A percentile compares a stretch with the other conserved stretches of the same genome.
Conservation (phyloP, 1,140 invertebrate genomes). For the Maconellicoccus hirsutus region DNA sequence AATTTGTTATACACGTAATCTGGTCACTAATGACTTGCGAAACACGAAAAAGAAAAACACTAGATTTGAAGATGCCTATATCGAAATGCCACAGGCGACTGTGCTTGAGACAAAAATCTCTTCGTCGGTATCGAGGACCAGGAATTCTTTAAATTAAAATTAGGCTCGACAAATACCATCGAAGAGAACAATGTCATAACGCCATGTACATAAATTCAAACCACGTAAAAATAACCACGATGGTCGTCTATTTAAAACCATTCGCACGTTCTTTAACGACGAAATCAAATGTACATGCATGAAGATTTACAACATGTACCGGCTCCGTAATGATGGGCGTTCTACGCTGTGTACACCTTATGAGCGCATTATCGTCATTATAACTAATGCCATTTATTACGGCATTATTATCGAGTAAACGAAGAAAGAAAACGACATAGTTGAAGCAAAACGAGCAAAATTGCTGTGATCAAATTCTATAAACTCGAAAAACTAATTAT, state of each 20-base stretch:
- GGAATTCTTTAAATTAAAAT: too few relatives aligned
- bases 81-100: too few relatives aligned
- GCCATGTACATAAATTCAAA: neutral
- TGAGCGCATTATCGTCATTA: neutral
- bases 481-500: neutral
- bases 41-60: neutral
- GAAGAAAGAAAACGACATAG: too few relatives aligned
- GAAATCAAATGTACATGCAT: neutral
- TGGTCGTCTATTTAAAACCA: neutral
- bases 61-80: neutral
- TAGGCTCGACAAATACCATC: too few relatives aligned
- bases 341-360: too few relatives aligned
- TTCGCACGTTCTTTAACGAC: neutral
- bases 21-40: neutral
- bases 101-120: too few relatives aligned
- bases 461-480: neutral
- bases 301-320: neutral
- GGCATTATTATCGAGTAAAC: neutral
- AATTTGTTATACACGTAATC: slow-evolving; percentile 1
- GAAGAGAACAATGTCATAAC: neutral
- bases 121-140: too few relatives aligned
- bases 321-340: neutral
- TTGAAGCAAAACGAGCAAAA: too few relatives aligned
- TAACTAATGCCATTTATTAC: neutral
- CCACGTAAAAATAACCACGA: neutral